Evolutionary conservation across 2,888 invertebrate species (phyloP), one percentile per base, ranked within the genome.

Genomic region (Ariolimax columbianus): DNA sequence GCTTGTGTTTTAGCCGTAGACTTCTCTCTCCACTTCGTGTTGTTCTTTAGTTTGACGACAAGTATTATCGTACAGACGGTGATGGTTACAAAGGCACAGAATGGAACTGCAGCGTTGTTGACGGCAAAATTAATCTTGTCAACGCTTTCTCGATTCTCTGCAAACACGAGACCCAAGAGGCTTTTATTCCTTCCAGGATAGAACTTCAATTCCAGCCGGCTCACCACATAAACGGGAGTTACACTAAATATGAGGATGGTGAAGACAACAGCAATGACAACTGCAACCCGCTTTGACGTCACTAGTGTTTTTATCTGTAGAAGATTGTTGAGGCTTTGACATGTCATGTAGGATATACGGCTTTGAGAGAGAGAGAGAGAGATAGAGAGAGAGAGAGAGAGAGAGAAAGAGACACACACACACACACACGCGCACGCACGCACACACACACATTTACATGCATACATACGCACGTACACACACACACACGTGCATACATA

Each of bases 281-380:
- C 14, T 1, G 43, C 19, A 4, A 80, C 59, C 23, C 70, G 17
- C 38, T 36, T 59, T 51, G 78, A 30, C 36, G 78, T 78, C 38
- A 78, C 17, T 11, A 80, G 26, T 6, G 17, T 40, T 43, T 68
- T 80, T 17, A 78, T 59, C 77, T 78, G 77, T n/a, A 47, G 23
- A 14, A 17, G 23, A 30, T 38, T 9, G 17, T 14, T 17, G 23
- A 55, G 23, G 23, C 23, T 55, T 7, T 2, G 23, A 55, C 55
- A 17, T 19, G 6, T 17, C 17, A 55, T 19, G 23, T 19, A 2
- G 17, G 55, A 3, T 47, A 11, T 14, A 11, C 14, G n/a, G n/a
- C n/a, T n/a, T n/a, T n/a, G n/a, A n/a, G 47, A 47, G 17, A 47
- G 17, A 7, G 7, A 47, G 17, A 47, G 47, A 47, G 17, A 47